Percentiles rank a stretch among this genome's conserved stretches.
Conservation (phyloP, 2,888 invertebrate genomes). For the Argyra leucocephala region DNA sequence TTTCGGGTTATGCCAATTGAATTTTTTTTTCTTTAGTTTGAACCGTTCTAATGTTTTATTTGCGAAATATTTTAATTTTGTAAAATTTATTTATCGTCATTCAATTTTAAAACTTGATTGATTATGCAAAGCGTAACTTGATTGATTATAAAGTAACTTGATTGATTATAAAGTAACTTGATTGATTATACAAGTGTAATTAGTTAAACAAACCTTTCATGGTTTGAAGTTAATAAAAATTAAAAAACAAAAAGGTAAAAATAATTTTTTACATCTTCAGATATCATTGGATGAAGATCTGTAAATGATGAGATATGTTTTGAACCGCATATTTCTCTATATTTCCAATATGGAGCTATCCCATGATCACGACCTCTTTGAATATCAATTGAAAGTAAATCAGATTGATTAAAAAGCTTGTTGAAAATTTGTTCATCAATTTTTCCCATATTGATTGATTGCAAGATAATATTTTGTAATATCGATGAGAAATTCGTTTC, state of each 20-base stretch:
- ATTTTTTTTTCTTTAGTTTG: too few relatives aligned
- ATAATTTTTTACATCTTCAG: slow-evolving; percentile 42
- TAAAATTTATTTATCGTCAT: too few relatives aligned
- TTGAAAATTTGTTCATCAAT: slow-evolving; percentile 19
- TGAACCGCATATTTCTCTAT: slow-evolving; percentile 59
- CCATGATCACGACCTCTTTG: slow-evolving; percentile 66
- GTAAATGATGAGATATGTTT: slow-evolving; percentile 50
- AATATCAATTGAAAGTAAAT: slow-evolving; percentile 60
- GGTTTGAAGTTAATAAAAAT: too few relatives aligned
- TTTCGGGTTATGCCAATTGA: too few relatives aligned
- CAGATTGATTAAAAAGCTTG: slow-evolving; percentile 46
- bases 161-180: too few relatives aligned
- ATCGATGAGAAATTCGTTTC: slow-evolving; percentile 47
- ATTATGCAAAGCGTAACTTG: too few relatives aligned
- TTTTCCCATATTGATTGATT: slow-evolving; percentile 28
- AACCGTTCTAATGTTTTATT: too few relatives aligned
- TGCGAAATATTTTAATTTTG: too few relatives aligned
- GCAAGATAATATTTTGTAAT: slow-evolving; percentile 48
- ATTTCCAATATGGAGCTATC: slow-evolving; percentile 59
- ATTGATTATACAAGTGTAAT: too few relatives aligned
- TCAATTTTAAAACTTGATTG: too few relatives aligned
- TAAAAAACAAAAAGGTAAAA: not conserved
- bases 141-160: too few relatives aligned
- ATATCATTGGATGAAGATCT: slow-evolving; percentile 51
- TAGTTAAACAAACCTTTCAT: too few relatives aligned